Percentiles rank a stretch among this genome's conserved stretches.
Evolutionary conservation across 1,140 invertebrate genomes (phyloP).

Genomic region (Maconellicoccus hirsutus): DNA sequence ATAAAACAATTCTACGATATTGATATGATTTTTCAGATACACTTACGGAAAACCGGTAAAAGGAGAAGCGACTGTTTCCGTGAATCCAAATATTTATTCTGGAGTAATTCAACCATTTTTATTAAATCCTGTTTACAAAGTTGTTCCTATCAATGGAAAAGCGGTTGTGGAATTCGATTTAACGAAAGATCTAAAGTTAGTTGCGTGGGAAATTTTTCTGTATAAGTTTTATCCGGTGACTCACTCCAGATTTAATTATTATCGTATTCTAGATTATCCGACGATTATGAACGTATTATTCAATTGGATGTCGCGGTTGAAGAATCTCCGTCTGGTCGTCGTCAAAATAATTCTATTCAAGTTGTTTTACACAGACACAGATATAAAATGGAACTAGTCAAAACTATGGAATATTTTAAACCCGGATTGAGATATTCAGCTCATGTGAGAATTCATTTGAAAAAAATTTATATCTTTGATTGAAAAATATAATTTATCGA

Average conservation of each 20-base stretch:
- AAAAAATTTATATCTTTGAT: not conserved
- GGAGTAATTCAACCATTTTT: constrained; percentile 66
- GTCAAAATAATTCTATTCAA: constrained; percentile 63
- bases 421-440: constrained; percentile 71
- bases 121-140: constrained; percentile 59
- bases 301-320: constrained; percentile 66
- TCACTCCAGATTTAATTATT: constrained; percentile 16
- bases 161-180: constrained; percentile 64
- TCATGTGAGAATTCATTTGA: constrained; percentile 46
- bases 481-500: constrained; percentile 19
- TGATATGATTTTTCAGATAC: constrained; percentile 41
- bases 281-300: constrained; percentile 60
- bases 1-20: not conserved
- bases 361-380: constrained; percentile 66
- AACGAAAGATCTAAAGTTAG: constrained; percentile 40
- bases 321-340: constrained; percentile 62
- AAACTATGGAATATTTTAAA: constrained; percentile 74
- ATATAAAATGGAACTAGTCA: constrained; percentile 69
- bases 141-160: constrained; percentile 65
- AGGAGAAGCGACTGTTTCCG: constrained; percentile 62
- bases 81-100: constrained; percentile 63
- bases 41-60: constrained; percentile 71
- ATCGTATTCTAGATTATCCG: constrained; percentile 44
- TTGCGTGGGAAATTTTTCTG: not conserved
- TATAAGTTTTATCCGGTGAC: not conserved